Percentiles rank a stretch among this genome's conserved stretches.
These are phyloP conservation scores for Microcebus tavaratra DNA, from an alignment of 2,113 vertebrate species.

Conservation along the genomic window DNA sequence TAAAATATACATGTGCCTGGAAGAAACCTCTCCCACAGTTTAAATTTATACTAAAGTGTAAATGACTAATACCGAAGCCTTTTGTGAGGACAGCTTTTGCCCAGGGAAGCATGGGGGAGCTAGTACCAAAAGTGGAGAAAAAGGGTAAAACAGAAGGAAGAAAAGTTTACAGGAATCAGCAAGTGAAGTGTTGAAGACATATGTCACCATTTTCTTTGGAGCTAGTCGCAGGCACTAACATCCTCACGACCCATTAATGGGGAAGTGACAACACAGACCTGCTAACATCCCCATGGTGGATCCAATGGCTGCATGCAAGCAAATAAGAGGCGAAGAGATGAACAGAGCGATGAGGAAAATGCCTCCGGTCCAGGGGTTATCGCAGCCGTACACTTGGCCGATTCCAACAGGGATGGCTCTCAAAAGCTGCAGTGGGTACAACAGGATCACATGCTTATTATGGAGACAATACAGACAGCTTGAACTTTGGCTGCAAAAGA, in stretches of 20 bases:
- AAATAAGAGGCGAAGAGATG: constrained; percentile 92
- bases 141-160: background rate
- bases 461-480: background rate
- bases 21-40: background rate
- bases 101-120: background rate
- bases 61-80: background rate
- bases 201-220: background rate
- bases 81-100: background rate
- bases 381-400: constrained; percentile 92
- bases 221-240: background rate
- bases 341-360: constrained; percentile 91
- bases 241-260: background rate
- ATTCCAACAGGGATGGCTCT: constrained; percentile 91
- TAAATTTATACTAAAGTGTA: background rate
- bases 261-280: constrained; percentile 79
- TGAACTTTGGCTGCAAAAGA: background rate
- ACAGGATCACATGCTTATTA: background rate
- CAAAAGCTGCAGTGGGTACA: constrained; percentile 84
- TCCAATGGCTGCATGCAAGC: constrained; percentile 89
- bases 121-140: background rate
- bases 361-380: constrained; percentile 93
- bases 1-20: background rate
- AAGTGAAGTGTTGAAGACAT: background rate
- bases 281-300: constrained; percentile 92
- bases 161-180: background rate